Conservation (phyloP, 2,113 vertebrate species). For the Willisornis vidua region DNA sequence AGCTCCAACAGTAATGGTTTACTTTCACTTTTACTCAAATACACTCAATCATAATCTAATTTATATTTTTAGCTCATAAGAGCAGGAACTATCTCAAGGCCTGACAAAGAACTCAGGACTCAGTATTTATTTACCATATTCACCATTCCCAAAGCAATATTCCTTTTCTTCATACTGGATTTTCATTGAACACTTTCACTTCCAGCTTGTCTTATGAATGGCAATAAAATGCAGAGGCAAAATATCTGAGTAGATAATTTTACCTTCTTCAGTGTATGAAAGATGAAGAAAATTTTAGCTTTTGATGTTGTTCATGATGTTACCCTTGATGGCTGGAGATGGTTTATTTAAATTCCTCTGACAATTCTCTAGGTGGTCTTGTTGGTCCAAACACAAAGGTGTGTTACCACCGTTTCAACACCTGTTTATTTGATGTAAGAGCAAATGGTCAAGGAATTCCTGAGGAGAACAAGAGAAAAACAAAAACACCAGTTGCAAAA, state of each 20-base stretch:
- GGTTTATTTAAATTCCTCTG: background rate
- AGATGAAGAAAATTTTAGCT: background rate
- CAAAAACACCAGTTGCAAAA: background rate
- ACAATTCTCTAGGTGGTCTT: background rate
- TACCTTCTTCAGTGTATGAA: background rate
- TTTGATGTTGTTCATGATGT: background rate
- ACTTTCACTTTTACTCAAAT: background rate
- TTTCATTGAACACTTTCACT: background rate
- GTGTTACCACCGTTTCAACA: background rate
- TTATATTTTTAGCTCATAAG: background rate
- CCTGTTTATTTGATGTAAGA: background rate
- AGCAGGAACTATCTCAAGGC: background rate
- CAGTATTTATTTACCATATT: background rate
- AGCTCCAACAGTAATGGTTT: background rate
- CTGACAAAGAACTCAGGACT: background rate
- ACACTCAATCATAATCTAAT: background rate
- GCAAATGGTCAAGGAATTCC: background rate
- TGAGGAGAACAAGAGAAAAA: background rate
- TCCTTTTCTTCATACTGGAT: background rate
- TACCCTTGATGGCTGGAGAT: background rate
- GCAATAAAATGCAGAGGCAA: background rate
- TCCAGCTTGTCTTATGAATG: background rate
- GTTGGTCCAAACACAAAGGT: background rate
- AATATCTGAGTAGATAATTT: background rate
- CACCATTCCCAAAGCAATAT: background rate